Conservation (phyloP, 2,113 vertebrate species). For the Ondatra zibethicus region DNA sequence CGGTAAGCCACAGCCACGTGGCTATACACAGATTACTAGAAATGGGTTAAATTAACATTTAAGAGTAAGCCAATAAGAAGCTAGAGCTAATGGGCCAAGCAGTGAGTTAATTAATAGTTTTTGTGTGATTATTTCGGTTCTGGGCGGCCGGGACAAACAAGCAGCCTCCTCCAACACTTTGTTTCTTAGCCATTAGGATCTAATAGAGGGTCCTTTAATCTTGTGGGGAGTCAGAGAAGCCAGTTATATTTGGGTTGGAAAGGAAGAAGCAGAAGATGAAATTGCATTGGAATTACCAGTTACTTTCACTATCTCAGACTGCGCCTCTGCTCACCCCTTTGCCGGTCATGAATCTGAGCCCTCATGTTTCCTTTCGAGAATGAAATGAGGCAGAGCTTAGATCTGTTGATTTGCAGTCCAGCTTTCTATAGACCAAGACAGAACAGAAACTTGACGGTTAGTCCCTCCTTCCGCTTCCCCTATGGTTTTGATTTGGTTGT, state of each 20-base stretch:
- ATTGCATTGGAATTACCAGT: background rate
- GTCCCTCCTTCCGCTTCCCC: background rate
- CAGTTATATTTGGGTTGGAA: background rate
- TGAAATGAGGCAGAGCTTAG: background rate
- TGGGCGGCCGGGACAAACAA: too few species aligned
- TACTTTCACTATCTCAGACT: background rate
- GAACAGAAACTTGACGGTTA: background rate
- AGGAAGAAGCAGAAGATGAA: constrained; percentile 37
- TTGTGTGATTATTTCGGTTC: too few species aligned
- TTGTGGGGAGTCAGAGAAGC: background rate
- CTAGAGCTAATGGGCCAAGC: too few species aligned
- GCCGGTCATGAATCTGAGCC: background rate
- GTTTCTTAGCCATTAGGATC: constrained; percentile 24
- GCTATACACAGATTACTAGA: too few species aligned
- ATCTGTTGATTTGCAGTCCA: background rate
- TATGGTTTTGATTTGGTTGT: background rate
- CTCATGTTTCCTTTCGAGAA: background rate
- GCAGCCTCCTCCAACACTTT: background rate
- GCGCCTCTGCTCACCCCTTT: background rate
- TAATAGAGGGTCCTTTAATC: background rate
- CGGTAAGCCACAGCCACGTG: too few species aligned
- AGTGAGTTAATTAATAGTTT: too few species aligned
- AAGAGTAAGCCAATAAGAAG: too few species aligned
- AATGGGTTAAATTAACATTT: too few species aligned
- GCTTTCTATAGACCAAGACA: background rate